Conservation (phyloP, 2,797 vertebrate genomes). For the Hipposideros larvatus region DNA sequence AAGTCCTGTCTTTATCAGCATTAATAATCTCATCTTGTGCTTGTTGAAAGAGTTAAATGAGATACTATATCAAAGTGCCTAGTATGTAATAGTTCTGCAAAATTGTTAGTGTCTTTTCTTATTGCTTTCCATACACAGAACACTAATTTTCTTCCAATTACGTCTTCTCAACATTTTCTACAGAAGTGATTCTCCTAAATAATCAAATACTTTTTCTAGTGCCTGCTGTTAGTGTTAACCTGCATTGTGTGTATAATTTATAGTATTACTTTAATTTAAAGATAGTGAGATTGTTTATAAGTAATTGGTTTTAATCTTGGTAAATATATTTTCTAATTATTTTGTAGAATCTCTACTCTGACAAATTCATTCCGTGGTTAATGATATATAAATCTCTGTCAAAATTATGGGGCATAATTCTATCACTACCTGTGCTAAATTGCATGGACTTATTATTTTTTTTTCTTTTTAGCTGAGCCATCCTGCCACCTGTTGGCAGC, state of each 20-base stretch:
- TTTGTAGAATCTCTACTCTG: not conserved
- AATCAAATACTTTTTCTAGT: not conserved
- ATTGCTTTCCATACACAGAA: not conserved
- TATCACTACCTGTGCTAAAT: not conserved
- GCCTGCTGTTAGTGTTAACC: not conserved
- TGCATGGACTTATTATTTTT: not conserved
- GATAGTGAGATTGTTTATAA: not conserved
- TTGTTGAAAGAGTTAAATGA: not conserved
- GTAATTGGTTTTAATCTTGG: conserved; percentile 43
- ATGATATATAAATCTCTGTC: not conserved
- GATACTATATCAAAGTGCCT: not conserved
- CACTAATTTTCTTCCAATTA: conserved; percentile 31
- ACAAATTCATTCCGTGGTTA: conserved; percentile 20
- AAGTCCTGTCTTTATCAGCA: not conserved
- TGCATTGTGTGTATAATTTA: not conserved
- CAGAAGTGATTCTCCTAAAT: not conserved
- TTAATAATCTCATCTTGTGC: not conserved
- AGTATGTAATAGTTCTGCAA: not conserved
- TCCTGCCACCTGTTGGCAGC: too few relatives aligned
- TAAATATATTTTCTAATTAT: conserved; percentile 32
- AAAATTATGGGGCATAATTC: not conserved
- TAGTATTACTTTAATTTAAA: not conserved
- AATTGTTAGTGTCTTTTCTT: not conserved
- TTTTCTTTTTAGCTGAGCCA: too few relatives aligned
- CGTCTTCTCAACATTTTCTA: conserved; percentile 26